These are phyloP conservation scores for Akabosia matsudoensis DNA, from an alignment of 1,140 invertebrate species.

Conservation along the genomic window DNA sequence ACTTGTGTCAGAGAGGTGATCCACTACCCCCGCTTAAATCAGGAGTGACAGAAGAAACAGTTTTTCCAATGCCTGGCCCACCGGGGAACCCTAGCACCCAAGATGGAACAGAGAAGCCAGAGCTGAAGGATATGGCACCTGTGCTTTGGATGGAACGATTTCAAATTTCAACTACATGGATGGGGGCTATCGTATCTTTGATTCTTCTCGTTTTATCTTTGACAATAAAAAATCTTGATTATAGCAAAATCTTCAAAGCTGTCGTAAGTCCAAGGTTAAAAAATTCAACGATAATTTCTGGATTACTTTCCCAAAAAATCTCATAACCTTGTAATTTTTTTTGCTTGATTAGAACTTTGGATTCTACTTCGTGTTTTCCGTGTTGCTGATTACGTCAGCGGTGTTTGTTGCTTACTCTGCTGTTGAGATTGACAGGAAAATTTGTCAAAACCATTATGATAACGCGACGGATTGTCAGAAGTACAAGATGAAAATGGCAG, in stretches of 20 bases:
- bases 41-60: background rate
- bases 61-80: background rate
- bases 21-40: background rate
- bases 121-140: background rate
- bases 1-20: background rate
- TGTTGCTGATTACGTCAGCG: background rate
- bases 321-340: background rate
- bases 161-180: background rate
- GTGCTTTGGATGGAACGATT: slow-evolving; percentile 9
- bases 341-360: slow-evolving; percentile 13
- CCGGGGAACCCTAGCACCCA: background rate
- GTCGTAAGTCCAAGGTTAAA: background rate
- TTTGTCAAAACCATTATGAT: background rate
- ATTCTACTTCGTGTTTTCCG: background rate
- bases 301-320: background rate
- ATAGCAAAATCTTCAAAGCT: background rate
- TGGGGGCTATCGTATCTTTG: background rate
- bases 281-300: background rate
- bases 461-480: background rate
- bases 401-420: background rate
- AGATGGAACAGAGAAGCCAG: background rate
- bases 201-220: background rate
- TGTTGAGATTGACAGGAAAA: background rate
- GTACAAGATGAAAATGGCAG: background rate
- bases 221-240: background rate